Base-by-base conservation (phyloP, 2,113 vertebrate genomes). In the Paedocypris sp. region DNA sequence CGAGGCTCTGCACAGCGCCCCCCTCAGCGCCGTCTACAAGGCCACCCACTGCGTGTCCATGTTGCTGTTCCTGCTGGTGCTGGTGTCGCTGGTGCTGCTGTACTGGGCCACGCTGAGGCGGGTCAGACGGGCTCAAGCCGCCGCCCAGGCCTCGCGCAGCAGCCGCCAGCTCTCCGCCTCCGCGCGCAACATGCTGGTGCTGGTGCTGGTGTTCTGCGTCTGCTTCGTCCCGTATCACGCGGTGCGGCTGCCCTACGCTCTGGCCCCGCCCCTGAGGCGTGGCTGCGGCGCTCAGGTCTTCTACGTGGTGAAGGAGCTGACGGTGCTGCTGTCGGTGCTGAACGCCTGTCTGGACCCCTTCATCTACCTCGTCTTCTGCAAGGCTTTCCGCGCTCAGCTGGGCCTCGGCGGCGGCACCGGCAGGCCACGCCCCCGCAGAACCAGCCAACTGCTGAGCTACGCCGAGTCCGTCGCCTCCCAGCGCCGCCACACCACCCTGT, bases 211-310 rank as follows among this genome's bases (percentile, higher is more conserved):
- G n/a, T 86, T 86, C 69, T 75, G 75, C 22, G 16, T 84, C 0
- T 86, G 85, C 56, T 86, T 86, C 2, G 73, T 86, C 3, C 83
- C 85, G 0, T 85, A 86, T 67, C 80, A 85, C 69, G 26, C 81
- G 51, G 66, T 84, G 0, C 78, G 85, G 5, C 50, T 86, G 1
- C 83, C 80, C 20, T 83, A 76, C 29, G 65, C 67, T 2, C 79
- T 82, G 52, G 25, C 68, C 11, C 31, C 8, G 18, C 1, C 6
- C 2, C 3, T 6, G 9, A 28, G 41, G 8, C 62, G 54, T 4
- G 19, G 13, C 20, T 70, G 59, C 36, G 32, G 25, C 48, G 22
- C 8, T 1, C 58, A 26, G 7, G 22, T 4, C 0, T 60, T 84
- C 25, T 76, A 68, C 29, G 72, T 77, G 54, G 25, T 83, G 18